Evolutionary conservation across 1,140 invertebrate genomes (phyloP), one percentile per base, ranked within the genome.

Genomic region (Yoshiicerus persimilis): DNA sequence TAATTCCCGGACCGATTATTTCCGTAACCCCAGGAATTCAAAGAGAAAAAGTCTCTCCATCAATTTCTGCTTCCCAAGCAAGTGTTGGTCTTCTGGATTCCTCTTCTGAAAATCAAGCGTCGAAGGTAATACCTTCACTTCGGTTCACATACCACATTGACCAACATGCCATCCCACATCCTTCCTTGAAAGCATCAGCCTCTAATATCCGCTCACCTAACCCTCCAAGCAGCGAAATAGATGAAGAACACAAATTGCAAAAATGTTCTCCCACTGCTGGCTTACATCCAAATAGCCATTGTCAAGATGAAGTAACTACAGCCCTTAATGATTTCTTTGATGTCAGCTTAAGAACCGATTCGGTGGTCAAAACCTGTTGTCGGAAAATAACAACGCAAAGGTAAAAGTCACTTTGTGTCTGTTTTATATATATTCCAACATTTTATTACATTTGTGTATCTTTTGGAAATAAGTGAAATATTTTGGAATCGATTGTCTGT

Each of bases 1-100:
- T 94, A 34, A 92, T 88, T 23, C 83, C 87, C 16, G 89, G 89
- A 16, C 34, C 75, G 6, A 80, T 80, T 36, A 80, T 80, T 23
- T 80, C 32, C 11, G 38, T n/a, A 2, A 32, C 36, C n/a, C 75
- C 75, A 4, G 32, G 75, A 16, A 32, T 34, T 4, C 32, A 13
- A 10, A 80, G 32, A 36, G 32, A 20, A n/a, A 36, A 80, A 41
- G 32, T 20, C 8, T 66, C 20, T 34, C 32, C 32, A 80, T 8
- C 8, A n/a, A 34, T 32, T 36, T 0, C 11, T 36, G 4, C 32
- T 5, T 4, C 20, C 4, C 36, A 80, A 16, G 20, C 30, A 10
- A 80, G 13, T 38, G 3, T 27, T 13, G 27, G 13, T 25, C 64
- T 27, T 27, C 64, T 25, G 3, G 11, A 16, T n/a, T 80, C 66